phyloP scores from a whole-genome alignment of 2,113 vertebrate species.

The Gallinago paraguaiae region DNA sequence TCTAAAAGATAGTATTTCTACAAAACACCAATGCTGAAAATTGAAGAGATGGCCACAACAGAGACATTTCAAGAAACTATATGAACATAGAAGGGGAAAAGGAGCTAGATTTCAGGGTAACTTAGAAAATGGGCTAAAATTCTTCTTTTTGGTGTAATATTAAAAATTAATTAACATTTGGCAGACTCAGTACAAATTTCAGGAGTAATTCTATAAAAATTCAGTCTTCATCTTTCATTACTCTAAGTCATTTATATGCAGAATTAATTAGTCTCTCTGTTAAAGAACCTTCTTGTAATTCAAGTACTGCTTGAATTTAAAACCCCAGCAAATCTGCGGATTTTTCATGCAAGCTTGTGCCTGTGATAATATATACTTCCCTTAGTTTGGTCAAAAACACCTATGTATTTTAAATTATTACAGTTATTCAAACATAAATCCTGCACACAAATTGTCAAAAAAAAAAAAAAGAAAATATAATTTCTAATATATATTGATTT shows the following conservation, averaged over 20 bases:
- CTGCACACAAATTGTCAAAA: neutral
- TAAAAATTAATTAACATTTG: neutral
- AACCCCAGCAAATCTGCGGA: neutral
- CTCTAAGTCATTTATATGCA: neutral
- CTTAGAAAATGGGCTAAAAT: neutral
- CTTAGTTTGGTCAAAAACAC: neutral
- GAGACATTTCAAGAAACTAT: neutral
- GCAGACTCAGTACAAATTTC: neutral
- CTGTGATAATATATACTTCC: neutral
- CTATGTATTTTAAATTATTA: neutral
- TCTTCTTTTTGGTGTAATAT: neutral
- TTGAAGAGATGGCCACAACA: neutral
- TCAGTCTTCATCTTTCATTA: neutral
- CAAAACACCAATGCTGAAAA: neutral
- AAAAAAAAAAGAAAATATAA: neutral
- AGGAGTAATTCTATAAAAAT: neutral
- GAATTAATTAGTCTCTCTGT: neutral
- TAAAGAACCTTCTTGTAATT: neutral
- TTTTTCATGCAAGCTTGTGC: neutral
- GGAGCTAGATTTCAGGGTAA: accelerated
- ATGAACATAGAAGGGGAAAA: neutral
- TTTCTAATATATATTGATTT: neutral
- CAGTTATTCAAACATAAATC: neutral
- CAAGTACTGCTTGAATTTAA: neutral
- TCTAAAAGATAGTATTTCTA: neutral